A percentile compares a stretch with the other conserved stretches of the same genome.
These are phyloP conservation scores for Anguilla pacifica DNA, from an alignment of 2,797 vertebrate species.

Conservation along the genomic window DNA sequence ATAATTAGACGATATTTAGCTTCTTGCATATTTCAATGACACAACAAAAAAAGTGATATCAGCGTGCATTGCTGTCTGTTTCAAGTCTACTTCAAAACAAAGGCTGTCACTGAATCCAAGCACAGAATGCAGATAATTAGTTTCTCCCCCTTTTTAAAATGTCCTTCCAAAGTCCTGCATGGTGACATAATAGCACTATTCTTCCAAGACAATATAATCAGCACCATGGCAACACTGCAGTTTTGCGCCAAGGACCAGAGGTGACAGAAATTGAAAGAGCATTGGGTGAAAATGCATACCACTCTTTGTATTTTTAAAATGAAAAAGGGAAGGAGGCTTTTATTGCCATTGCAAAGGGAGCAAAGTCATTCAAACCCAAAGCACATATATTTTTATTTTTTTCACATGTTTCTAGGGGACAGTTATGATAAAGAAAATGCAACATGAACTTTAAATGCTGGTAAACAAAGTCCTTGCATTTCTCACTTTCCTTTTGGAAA, in stretches of 20 bases:
- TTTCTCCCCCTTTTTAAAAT: slow-evolving; percentile 8
- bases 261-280: slow-evolving; percentile 67
- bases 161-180: slow-evolving; percentile 44
- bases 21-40: slow-evolving; percentile 6
- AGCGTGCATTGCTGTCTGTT: neutral
- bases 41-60: neutral
- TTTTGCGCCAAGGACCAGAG: slow-evolving; percentile 60
- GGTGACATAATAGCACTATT: slow-evolving; percentile 57
- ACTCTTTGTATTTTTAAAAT: slow-evolving; percentile 63
- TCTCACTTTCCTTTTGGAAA: neutral
- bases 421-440: neutral
- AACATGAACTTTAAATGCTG: neutral
- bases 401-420: neutral
- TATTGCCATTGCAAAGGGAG: slow-evolving; percentile 37
- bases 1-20: neutral
- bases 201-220: slow-evolving; percentile 62
- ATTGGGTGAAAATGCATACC: slow-evolving; percentile 51
- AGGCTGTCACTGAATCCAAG: slow-evolving; percentile 19
- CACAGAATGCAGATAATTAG: slow-evolving; percentile 1
- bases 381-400: slow-evolving; percentile 29
- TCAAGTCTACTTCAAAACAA: slow-evolving; percentile 19
- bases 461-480: neutral
- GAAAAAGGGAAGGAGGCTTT: slow-evolving; percentile 37
- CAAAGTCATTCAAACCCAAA: slow-evolving; percentile 43
- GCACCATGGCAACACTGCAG: slow-evolving; percentile 65